Evolutionary conservation across 2,797 vertebrate genomes (phyloP).

Genomic region (Linurgus olivaceus): DNA sequence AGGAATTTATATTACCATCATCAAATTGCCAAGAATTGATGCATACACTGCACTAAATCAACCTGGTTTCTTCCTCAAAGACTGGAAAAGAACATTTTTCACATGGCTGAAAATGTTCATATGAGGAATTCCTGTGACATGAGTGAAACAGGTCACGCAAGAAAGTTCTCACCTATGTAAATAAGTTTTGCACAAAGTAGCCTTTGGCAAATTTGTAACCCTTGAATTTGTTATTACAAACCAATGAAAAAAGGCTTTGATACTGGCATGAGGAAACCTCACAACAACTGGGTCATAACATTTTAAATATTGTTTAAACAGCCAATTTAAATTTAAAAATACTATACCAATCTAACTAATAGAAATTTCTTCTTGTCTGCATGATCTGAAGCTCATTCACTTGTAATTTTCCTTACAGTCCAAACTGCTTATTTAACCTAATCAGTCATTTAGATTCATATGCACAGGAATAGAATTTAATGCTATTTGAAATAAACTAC

Average conservation of each 20-base stretch:
- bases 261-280: conserved; percentile 17
- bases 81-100: neutral
- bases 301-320: conserved; percentile 43
- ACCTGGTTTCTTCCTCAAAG: neutral
- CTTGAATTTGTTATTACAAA: conserved; percentile 32
- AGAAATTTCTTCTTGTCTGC: neutral
- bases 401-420: conserved; percentile 6
- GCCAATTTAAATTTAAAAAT: neutral
- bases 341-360: neutral
- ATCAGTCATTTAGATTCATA: neutral
- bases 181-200: neutral
- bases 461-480: neutral
- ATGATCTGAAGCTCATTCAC: conserved; percentile 2
- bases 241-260: conserved; percentile 46
- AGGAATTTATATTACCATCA: neutral
- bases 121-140: neutral
- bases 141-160: fast-evolving
- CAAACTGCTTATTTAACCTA: conserved; percentile 1
- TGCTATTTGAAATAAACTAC: neutral
- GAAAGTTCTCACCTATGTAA: neutral
- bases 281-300: conserved; percentile 3
- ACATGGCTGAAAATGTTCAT: fast-evolving
- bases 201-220: neutral
- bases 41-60: neutral
- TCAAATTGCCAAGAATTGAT: neutral